Evolutionary conservation across 2,888 invertebrate species (phyloP).

Genomic region (Syrista parreyssii): DNA sequence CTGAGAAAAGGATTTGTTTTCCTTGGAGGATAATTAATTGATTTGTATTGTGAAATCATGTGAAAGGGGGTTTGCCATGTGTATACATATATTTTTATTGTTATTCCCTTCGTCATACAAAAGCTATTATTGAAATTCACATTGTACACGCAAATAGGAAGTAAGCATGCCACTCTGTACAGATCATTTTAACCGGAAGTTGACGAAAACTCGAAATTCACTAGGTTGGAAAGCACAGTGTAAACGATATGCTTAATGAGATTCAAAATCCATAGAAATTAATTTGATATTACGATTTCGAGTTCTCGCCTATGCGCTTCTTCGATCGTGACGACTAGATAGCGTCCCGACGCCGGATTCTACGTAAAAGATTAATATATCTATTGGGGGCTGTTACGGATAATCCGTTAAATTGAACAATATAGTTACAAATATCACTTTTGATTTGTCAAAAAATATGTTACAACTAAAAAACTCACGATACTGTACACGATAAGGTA

Average conservation of each 20-base stretch:
- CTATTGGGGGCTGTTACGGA: conserved; percentile 2
- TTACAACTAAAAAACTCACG: conserved; percentile 20
- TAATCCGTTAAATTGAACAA: neutral
- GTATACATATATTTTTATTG: conserved; percentile 2
- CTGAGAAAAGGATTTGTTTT: neutral
- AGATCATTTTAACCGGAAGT: conserved; percentile 25
- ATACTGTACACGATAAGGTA: conserved; percentile 45
- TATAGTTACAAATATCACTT: conserved; percentile 38
- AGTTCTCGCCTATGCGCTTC: neutral
- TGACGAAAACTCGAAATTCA: neutral
- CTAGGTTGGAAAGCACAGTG: neutral
- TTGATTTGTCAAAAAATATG: conserved; percentile 47
- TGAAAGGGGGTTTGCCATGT: neutral
- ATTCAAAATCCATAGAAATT: conserved; percentile 9
- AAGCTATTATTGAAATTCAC: conserved; percentile 13
- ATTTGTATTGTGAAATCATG: neutral
- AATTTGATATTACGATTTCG: neutral
- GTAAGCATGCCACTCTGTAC: conserved; percentile 40
- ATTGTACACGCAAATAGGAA: conserved; percentile 32
- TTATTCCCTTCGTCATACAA: conserved; percentile 16
- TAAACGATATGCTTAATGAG: conserved; percentile 6
- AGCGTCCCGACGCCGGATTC: neutral
- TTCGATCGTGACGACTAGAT: neutral
- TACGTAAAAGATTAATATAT: neutral
- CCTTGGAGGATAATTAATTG: neutral